phyloP scores from a whole-genome alignment of 2,113 vertebrate genomes.

The Prunella himalayana region DNA sequence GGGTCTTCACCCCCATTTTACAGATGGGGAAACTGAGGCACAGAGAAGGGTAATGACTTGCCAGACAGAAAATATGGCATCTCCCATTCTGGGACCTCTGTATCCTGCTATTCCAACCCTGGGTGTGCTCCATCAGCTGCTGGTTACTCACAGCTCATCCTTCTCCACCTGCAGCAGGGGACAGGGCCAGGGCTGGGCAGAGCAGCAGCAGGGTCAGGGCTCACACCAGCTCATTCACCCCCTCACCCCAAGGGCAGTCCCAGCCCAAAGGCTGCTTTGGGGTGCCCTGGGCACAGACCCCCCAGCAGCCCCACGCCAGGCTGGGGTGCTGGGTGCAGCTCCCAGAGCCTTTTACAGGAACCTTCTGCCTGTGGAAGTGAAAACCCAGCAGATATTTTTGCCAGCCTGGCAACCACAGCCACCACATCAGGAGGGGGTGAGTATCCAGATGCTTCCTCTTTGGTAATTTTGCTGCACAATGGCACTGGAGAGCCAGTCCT shows the following conservation, averaged over 20 bases:
- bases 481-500: not conserved
- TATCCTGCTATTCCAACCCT: not conserved
- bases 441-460: not conserved
- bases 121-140: not conserved
- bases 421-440: not conserved
- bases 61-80: not conserved
- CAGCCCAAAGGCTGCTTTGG: not conserved
- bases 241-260: not conserved
- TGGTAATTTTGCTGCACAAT: not conserved
- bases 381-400: not conserved
- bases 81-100: not conserved
- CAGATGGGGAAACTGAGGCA: conserved; percentile 34
- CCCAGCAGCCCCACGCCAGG: not conserved
- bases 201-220: not conserved
- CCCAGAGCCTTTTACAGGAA: not conserved
- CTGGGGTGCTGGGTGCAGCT: not conserved
- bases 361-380: not conserved
- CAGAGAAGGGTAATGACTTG: not conserved
- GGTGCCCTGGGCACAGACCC: not conserved
- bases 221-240: not conserved
- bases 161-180: not conserved
- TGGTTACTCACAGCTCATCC: not conserved
- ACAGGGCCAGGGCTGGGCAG: not conserved
- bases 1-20: not conserved
- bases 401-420: not conserved